A percentile compares a stretch with the other conserved stretches of the same genome.
Conservation (phyloP, 2,113 vertebrate genomes). For the Muntiacus reevesi region DNA sequence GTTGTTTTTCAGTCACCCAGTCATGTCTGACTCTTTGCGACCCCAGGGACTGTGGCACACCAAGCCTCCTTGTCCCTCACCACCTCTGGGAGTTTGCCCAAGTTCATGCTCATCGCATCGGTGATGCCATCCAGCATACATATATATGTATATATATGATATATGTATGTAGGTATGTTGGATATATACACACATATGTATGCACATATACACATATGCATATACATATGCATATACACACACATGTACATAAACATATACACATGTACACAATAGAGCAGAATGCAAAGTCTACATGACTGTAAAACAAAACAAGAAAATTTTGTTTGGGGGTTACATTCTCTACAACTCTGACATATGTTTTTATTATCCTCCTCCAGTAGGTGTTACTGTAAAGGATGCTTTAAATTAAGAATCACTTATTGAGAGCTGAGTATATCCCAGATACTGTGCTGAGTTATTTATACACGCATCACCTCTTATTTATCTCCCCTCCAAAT, state of each 20-base stretch:
- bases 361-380: background rate
- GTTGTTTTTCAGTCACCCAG: background rate
- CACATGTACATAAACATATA: background rate
- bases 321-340: background rate
- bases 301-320: background rate
- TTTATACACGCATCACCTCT: background rate
- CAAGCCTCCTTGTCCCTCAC: background rate
- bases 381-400: background rate
- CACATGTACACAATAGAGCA: background rate
- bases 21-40: background rate
- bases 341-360: background rate
- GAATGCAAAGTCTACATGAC: background rate
- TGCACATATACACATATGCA: fast-evolving
- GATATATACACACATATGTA: fast-evolving
- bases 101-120: background rate
- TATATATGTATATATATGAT: background rate
- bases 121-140: background rate
- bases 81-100: background rate
- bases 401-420: background rate
- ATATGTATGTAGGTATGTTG: background rate
- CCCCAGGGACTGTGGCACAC: background rate
- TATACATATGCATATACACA: background rate
- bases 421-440: background rate
- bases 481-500: background rate
- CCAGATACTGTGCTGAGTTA: background rate